These are phyloP conservation scores for Mythimna albipuncta DNA, from an alignment of 2,888 invertebrate species.

Conservation along the genomic window DNA sequence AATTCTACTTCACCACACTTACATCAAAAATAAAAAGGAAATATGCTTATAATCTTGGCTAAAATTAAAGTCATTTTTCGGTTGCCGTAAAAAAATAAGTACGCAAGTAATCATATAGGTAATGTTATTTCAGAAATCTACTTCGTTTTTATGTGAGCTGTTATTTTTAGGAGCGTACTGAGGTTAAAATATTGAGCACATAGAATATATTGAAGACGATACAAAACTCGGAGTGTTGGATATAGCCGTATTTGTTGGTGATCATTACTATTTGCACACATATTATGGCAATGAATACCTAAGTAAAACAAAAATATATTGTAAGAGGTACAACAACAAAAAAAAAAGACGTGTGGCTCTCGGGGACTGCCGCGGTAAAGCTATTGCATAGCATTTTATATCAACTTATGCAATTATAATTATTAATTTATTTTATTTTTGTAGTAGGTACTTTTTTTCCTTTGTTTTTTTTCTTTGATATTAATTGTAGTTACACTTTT, in stretches of 20 bases:
- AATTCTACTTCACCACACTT: neutral
- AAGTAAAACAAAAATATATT: neutral
- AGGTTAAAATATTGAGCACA: conserved; percentile 35
- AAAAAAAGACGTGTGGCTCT: too few species aligned
- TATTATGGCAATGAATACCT: neutral
- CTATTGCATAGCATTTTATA: too few species aligned
- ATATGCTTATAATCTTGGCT: conserved; percentile 23
- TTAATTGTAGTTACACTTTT: too few species aligned
- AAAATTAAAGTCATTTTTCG: conserved; percentile 44
- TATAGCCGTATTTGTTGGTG: neutral
- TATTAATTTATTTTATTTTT: too few species aligned
- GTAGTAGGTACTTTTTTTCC: too few species aligned
- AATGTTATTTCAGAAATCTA: conserved; percentile 47
- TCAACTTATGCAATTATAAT: too few species aligned
- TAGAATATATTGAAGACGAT: conserved; percentile 26
- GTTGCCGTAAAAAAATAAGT: conserved; percentile 39
- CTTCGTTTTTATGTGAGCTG: conserved; percentile 41
- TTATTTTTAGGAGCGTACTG: conserved; percentile 47
- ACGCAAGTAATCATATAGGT: conserved; percentile 40
- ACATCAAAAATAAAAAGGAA: conserved; percentile 7
- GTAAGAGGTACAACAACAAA: neutral
- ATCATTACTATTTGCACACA: neutral
- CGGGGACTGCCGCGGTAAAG: too few species aligned
- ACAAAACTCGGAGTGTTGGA: neutral
- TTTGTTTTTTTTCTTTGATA: too few species aligned